Evolutionary conservation across 2,113 vertebrate genomes (phyloP).

Genomic region (Pollimyrus isidori): DNA sequence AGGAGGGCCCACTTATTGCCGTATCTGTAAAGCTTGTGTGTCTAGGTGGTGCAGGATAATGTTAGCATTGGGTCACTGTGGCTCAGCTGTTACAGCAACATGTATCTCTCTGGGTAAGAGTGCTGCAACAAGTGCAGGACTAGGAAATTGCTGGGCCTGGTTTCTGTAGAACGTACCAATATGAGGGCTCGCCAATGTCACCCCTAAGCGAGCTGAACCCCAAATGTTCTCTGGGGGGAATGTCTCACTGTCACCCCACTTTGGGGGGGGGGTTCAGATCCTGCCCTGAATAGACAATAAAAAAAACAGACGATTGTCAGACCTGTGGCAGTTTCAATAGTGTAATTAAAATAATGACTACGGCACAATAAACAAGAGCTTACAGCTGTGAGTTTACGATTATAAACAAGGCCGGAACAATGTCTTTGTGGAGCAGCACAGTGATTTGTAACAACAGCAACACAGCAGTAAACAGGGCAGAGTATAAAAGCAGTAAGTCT

Average conservation of each 20-base stretch:
- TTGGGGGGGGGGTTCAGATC: not conserved
- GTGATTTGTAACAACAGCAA: not conserved
- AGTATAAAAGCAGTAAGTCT: not conserved
- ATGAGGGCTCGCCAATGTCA: not conserved
- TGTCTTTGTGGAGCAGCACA: not conserved
- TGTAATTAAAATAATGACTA: constrained; percentile 6
- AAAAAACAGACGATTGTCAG: not conserved
- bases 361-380: not conserved
- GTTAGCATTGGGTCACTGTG: not conserved
- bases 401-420: not conserved
- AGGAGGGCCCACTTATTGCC: not conserved
- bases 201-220: not conserved
- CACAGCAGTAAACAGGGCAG: not conserved
- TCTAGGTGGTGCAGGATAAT: not conserved
- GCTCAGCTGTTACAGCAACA: not conserved
- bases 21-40: not conserved
- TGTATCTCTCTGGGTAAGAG: not conserved
- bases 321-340: not conserved
- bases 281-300: not conserved
- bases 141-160: not conserved
- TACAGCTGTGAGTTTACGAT: not conserved
- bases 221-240: not conserved
- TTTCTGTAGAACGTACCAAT: not conserved
- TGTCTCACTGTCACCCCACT: not conserved
- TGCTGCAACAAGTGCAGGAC: not conserved